These are phyloP conservation scores for Gymnothorax javanicus DNA, from an alignment of 2,797 vertebrate genomes.

Conservation along the genomic window DNA sequence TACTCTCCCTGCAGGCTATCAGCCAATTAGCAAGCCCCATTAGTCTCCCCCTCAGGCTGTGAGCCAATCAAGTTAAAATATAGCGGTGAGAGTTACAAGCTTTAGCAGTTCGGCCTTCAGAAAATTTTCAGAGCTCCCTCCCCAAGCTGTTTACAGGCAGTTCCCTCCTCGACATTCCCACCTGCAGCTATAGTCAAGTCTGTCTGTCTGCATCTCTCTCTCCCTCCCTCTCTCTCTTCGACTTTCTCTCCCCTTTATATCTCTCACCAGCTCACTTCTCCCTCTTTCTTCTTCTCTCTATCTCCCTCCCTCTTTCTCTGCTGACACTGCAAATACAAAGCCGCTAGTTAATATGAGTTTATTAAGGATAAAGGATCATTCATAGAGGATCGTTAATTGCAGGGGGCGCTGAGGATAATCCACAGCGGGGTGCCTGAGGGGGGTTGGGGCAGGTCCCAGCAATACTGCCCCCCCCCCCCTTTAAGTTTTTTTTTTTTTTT, in stretches of 20 bases:
- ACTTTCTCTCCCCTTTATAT: not conserved
- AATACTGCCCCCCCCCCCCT: not conserved
- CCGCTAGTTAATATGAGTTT: constrained; percentile 46
- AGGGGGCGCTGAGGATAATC: not conserved
- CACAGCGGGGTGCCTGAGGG: constrained; percentile 10
- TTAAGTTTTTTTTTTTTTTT: not conserved
- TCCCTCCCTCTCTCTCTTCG: not conserved
- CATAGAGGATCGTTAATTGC: constrained; percentile 44
- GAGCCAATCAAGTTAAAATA: not conserved
- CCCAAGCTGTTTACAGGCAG: not conserved
- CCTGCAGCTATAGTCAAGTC: not conserved
- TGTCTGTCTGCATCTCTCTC: constrained; percentile 10
- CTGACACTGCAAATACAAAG: not conserved
- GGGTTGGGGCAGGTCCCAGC: constrained; percentile 22
- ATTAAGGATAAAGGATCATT: constrained; percentile 31
- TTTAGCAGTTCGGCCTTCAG: not conserved
- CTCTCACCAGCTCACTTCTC: not conserved
- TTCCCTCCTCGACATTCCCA: not conserved
- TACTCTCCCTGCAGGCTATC: not conserved
- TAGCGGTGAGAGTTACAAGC: not conserved
- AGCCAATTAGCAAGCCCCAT: not conserved
- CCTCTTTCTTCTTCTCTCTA: not conserved
- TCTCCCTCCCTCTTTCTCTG: not conserved
- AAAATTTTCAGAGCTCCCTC: not conserved
- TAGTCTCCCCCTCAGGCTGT: not conserved